Conservation (phyloP, 1,140 invertebrate genomes). For the Apis florea region DNA sequence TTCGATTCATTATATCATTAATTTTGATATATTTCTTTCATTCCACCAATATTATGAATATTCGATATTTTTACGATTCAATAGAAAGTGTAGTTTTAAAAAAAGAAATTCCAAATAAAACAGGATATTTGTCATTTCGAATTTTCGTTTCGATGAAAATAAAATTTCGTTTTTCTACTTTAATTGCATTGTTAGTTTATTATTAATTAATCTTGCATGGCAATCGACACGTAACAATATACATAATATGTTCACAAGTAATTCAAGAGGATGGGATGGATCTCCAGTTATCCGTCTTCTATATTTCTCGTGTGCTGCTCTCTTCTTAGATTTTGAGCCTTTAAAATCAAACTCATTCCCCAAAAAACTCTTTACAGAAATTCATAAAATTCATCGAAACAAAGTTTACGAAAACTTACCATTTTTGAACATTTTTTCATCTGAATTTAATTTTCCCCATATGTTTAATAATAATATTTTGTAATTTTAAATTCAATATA, state of each 20-base stretch:
- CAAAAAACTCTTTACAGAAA: neutral
- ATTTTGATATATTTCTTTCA: no score
- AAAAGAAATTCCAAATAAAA: no score
- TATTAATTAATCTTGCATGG: constrained; percentile 47
- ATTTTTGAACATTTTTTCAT: no score
- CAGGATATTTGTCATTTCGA: neutral
- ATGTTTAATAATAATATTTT: neutral
- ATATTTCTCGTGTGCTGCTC: neutral
- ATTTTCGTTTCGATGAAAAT: neutral
- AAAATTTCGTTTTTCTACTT: neutral
- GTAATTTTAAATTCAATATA: neutral
- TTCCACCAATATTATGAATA: no score
- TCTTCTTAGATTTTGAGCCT: neutral
- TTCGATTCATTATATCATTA: no score
- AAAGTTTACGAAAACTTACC: neutral
- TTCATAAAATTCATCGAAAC: neutral
- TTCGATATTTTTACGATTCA: no score
- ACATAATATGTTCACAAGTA: constrained; percentile 44
- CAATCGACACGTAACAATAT: constrained; percentile 49
- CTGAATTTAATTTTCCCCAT: no score
- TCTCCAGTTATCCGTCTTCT: neutral
- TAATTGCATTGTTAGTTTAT: constrained; percentile 53
- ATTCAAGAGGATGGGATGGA: constrained; percentile 22
- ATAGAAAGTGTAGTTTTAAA: no score
- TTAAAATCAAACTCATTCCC: neutral